Base-by-base conservation (phyloP, 1,140 invertebrate species). In the Trichonephila clavipes region DNA sequence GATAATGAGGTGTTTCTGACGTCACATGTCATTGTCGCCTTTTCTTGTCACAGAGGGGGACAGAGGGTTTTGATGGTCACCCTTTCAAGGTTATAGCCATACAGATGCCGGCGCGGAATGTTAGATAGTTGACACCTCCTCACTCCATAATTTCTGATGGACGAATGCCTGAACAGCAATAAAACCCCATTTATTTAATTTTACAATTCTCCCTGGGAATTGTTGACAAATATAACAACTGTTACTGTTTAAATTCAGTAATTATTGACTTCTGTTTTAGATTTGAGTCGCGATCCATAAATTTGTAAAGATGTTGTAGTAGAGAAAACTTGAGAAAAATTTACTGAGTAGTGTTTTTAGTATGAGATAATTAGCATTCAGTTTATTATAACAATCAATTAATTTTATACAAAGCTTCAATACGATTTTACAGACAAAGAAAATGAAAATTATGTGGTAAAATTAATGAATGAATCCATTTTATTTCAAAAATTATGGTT, bases 1-100 rank as follows among this genome's bases (percentile, higher is more conserved):
- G 93, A 89, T 94, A 94, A 94, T 94, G 88, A 94, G 93, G n/a
- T 40, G 69, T 66, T 77, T 24, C 8, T 85, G 87, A 94, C 93
- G 93, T 94, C 93, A 93, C 62, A 24, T 40, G 34, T 94, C 88
- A 94, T 94, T 94, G 77, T 94, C 93, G 51, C 88, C 61, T 69
- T 82, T 85, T 85, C 61, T 7, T 59, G 82, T 92, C n/a, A 61
- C 21, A 44, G 51, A 24, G 61, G 89, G 90, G 90, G 81, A 61
- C 10, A 34, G 40, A 83, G 59, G 77, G n/a, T 58, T 24, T n/a
- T 58, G 59, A 19, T 61, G 61, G 64, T 88, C 69, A 77, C 51
- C 64, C 62, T 83, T n/a, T 61, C 59, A 69, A 88, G 24, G 40
- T 28, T 58, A 62, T 28, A 90, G 86, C 72, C 93, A 94, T 86